Percentiles rank a stretch among this genome's conserved stretches.
Conservation (phyloP, 1,140 invertebrate genomes). For the Mylabris phalerata region DNA sequence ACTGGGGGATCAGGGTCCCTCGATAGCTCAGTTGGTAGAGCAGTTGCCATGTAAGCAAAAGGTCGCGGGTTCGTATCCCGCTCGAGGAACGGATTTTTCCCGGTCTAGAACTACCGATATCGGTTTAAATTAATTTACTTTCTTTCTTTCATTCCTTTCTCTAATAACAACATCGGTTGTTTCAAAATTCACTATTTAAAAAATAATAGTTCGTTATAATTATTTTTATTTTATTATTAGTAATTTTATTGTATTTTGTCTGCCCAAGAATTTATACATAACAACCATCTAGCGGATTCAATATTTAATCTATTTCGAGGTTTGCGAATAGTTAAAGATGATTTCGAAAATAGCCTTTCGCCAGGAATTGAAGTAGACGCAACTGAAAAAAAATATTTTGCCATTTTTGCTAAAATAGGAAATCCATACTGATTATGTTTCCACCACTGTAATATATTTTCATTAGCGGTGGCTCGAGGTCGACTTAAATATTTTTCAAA, state of each 20-base stretch:
- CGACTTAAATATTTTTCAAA: slow-evolving; percentile 32
- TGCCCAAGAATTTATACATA: slow-evolving; percentile 27
- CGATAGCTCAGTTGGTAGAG: no score
- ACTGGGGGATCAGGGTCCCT: no score
- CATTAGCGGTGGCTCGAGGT: slow-evolving; percentile 29
- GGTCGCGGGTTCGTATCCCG: no score
- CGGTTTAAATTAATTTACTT: no score
- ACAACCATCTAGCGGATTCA: slow-evolving; percentile 21
- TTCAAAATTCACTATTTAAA: no score
- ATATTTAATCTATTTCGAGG: slow-evolving; percentile 28
- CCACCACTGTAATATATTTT: slow-evolving; percentile 29
- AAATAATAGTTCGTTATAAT: neutral
- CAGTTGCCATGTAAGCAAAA: no score
- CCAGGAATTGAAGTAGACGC: slow-evolving; percentile 36
- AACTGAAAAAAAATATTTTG: slow-evolving; percentile 38
- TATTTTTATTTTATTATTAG: slow-evolving; percentile 4
- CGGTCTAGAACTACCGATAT: no score
- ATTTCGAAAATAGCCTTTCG: slow-evolving; percentile 36
- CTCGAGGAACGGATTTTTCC: no score
- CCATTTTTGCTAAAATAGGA: slow-evolving; percentile 37
- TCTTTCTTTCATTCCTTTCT: no score
- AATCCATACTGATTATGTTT: slow-evolving; percentile 27
- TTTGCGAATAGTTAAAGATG: slow-evolving; percentile 28
- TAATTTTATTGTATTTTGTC: neutral
- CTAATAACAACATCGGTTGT: no score